A percentile compares a stretch with the other conserved stretches of the same genome.
Evolutionary conservation across 2,797 vertebrate genomes (phyloP).

Genomic region (Scolopax rusticola): DNA sequence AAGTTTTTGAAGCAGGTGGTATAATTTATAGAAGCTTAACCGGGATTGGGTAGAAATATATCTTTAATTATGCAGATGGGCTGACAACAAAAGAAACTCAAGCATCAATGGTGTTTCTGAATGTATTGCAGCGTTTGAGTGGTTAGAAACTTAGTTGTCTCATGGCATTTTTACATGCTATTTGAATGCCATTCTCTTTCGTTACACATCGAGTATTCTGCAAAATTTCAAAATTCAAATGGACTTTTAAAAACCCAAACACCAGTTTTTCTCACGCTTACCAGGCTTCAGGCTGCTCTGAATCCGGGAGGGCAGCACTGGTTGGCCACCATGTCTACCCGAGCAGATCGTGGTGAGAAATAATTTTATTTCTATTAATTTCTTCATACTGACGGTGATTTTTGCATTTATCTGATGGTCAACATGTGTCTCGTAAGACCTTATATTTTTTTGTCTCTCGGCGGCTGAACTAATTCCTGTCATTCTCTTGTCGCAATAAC

Average conservation of each 20-base stretch:
- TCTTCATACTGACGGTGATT: background rate
- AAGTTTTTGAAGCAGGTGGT: conserved; percentile 39
- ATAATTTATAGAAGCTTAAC: conserved; percentile 17
- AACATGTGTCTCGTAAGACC: background rate
- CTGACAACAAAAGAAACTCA: background rate
- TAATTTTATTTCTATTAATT: background rate
- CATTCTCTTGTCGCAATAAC: background rate
- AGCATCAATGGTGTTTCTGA: background rate
- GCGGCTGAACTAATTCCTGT: background rate
- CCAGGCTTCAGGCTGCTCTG: background rate
- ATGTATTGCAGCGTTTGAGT: background rate
- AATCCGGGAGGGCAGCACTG: background rate
- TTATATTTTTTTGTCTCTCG: background rate
- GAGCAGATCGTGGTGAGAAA: background rate
- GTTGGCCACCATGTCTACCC: background rate
- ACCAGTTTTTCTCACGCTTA: fast-evolving
- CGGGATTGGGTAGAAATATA: conserved; percentile 27
- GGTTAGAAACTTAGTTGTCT: background rate
- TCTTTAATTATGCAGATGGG: conserved; percentile 28
- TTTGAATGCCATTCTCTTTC: background rate
- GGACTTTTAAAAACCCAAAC: background rate
- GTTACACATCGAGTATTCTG: background rate
- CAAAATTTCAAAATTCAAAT: background rate
- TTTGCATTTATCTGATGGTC: background rate
- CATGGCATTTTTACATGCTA: background rate